Percentiles rank a stretch among this genome's conserved stretches.
phyloP scores from a whole-genome alignment of 2,113 vertebrate genomes.

The Pelvicachromis taeniatus region DNA sequence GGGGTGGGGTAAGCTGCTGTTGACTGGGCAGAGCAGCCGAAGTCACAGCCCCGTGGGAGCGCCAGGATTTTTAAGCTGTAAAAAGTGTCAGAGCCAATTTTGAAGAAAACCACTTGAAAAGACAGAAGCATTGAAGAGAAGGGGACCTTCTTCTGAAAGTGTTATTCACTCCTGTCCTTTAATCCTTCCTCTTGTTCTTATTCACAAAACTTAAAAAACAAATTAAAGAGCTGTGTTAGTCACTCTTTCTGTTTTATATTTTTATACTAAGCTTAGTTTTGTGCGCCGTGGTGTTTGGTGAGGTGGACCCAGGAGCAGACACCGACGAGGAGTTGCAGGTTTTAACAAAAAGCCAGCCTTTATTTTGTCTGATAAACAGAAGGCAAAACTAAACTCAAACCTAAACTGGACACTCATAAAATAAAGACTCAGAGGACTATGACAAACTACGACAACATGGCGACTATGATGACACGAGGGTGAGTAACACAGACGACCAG shows the following conservation, averaged over 20 bases:
- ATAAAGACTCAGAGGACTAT: too few relatives aligned
- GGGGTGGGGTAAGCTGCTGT: background rate
- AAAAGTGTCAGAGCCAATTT: slow-evolving; percentile 6
- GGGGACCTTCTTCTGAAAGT: background rate
- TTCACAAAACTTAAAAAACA: background rate
- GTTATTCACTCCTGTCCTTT: background rate
- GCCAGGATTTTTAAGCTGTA: background rate
- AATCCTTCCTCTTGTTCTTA: background rate
- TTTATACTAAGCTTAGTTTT: background rate
- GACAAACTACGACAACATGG: too few relatives aligned
- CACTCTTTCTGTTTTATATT: background rate
- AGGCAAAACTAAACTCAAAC: too few relatives aligned
- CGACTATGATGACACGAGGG: too few relatives aligned
- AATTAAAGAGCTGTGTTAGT: background rate
- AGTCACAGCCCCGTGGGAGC: background rate
- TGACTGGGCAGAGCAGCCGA: background rate
- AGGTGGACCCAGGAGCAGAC: too few relatives aligned
- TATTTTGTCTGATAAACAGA: too few relatives aligned
- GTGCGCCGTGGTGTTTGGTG: too few relatives aligned
- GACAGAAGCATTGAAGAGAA: background rate
- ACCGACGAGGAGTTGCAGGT: too few relatives aligned
- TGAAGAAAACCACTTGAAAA: background rate
- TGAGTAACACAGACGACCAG: too few relatives aligned
- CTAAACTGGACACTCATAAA: too few relatives aligned
- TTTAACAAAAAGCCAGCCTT: too few relatives aligned